Conservation (phyloP, 2,797 vertebrate species). For the Darevskia mixta region DNA sequence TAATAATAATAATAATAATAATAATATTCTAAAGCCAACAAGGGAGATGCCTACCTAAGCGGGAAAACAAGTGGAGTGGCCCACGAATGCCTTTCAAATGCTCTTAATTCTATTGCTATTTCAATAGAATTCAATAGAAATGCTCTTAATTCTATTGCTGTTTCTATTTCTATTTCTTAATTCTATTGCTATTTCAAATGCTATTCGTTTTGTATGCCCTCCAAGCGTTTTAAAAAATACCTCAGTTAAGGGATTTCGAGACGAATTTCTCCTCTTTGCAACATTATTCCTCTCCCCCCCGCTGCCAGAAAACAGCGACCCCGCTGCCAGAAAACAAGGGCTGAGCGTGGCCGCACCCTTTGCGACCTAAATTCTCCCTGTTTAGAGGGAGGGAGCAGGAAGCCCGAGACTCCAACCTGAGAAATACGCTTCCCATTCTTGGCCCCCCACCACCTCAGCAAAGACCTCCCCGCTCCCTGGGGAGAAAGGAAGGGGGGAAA, state of each 20-base stretch:
- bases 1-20: too few relatives aligned
- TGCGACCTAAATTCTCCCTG: background rate
- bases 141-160: too few relatives aligned
- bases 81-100: background rate
- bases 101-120: too few relatives aligned
- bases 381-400: too few relatives aligned
- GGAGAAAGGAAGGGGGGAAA: too few relatives aligned
- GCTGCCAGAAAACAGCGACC: rapidly evolving
- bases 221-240: background rate
- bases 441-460: background rate
- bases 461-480: too few relatives aligned
- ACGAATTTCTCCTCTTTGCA: background rate
- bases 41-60: too few relatives aligned
- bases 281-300: background rate
- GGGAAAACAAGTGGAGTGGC: background rate
- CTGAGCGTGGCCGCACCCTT: background rate
- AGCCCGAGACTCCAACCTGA: too few relatives aligned
- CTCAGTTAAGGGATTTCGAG: background rate
- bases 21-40: background rate
- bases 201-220: background rate
- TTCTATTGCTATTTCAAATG: background rate
- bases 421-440: too few relatives aligned
- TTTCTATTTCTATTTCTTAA: too few relatives aligned
- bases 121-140: too few relatives aligned
- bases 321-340: rapidly evolving